Conservation (phyloP, 2,797 vertebrate genomes). For the Mallotus villosus region DNA sequence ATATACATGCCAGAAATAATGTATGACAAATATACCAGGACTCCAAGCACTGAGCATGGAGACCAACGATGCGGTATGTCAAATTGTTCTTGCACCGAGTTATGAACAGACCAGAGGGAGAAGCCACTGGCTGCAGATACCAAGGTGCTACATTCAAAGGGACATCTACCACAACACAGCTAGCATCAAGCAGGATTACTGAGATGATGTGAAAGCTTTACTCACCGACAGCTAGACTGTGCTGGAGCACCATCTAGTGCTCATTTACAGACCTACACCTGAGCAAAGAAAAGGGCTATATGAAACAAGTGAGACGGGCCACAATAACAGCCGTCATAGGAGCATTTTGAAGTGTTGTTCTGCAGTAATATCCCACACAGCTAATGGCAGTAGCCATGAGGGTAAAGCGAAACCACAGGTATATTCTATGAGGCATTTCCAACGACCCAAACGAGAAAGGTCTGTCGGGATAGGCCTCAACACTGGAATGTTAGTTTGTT, state of each 20-base stretch:
- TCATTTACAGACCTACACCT: too few species aligned
- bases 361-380: conserved; percentile 55
- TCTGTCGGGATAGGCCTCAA: too few species aligned
- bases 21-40: too few species aligned
- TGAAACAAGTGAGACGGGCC: background rate
- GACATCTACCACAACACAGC: too few species aligned
- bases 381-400: conserved; percentile 43
- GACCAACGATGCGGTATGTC: too few species aligned
- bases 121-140: conserved; percentile 84
- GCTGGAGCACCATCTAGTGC: too few species aligned
- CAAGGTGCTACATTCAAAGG: conserved; percentile 52
- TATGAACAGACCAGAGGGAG: conserved; percentile 80
- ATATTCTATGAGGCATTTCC: too few species aligned
- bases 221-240: background rate
- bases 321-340: background rate
- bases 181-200: too few species aligned
- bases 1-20: too few species aligned
- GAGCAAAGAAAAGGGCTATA: background rate
- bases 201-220: background rate
- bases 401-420: conserved; percentile 65
- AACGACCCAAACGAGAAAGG: too few species aligned
- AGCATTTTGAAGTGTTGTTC: conserved; percentile 35
- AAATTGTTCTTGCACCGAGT: conserved; percentile 81
- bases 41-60: too few species aligned
- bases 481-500: too few species aligned